Conservation (phyloP, 2,888 invertebrate species). For the Agrochola lota region DNA sequence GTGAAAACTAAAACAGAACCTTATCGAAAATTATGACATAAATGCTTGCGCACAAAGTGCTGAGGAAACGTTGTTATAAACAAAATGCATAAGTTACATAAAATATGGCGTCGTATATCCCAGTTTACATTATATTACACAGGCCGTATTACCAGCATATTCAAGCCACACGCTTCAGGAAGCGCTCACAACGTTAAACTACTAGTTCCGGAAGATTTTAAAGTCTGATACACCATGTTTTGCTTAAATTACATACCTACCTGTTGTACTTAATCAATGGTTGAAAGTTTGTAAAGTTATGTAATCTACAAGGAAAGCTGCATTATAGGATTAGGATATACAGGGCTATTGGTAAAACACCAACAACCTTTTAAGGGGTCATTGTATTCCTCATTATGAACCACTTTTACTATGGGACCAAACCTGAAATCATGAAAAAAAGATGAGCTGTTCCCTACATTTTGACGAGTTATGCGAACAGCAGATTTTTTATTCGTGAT, state of each 20-base stretch:
- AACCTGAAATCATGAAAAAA: too few species aligned
- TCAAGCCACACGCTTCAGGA: conserved; percentile 49
- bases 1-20: conserved; percentile 19
- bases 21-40: conserved; percentile 2
- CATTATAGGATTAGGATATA: not conserved
- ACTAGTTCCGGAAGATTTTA: conserved; percentile 51
- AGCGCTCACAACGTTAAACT: conserved; percentile 41
- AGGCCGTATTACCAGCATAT: conserved; percentile 24
- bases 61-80: conserved; percentile 22
- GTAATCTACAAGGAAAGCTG: conserved; percentile 28
- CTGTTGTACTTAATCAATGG: conserved; percentile 50
- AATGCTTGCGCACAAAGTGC: conserved; percentile 24
- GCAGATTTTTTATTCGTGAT: too few species aligned
- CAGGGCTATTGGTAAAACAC: too few species aligned
- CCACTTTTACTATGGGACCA: too few species aligned
- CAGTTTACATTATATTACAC: conserved; percentile 34
- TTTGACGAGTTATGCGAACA: too few species aligned
- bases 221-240: conserved; percentile 49
- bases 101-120: conserved; percentile 26
- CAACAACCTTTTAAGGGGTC: too few species aligned
- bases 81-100: conserved; percentile 23
- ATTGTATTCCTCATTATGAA: too few species aligned
- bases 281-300: conserved; percentile 26
- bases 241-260: conserved; percentile 46
- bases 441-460: too few species aligned